A percentile compares a stretch with the other conserved stretches of the same genome.
Evolutionary conservation across 2,888 invertebrate genomes (phyloP).

Genomic region (Macaria liturata): DNA sequence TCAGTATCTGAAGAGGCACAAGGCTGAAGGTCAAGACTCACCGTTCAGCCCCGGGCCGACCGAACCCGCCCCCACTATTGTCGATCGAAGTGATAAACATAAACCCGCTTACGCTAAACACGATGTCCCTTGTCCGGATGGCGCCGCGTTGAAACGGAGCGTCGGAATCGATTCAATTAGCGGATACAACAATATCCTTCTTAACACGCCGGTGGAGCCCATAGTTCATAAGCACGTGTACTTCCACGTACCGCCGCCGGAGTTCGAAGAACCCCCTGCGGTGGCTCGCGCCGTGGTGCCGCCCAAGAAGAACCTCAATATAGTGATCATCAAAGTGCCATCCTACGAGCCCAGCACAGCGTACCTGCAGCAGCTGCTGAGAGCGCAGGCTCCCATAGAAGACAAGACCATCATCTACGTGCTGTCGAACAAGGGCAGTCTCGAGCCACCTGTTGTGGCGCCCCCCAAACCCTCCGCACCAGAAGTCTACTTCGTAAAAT

Average conservation of each 20-base stretch:
- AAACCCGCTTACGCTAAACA: slow-evolving; percentile 10
- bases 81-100: slow-evolving; percentile 10
- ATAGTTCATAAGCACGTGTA: slow-evolving; percentile 88
- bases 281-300: slow-evolving; percentile 62
- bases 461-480: slow-evolving; percentile 72
- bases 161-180: slow-evolving; percentile 7
- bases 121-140: slow-evolving; percentile 8
- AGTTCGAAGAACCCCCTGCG: slow-evolving; percentile 82
- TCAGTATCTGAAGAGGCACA: slow-evolving; percentile 41
- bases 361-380: slow-evolving; percentile 75
- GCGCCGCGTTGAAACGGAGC: slow-evolving; percentile 15
- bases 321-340: slow-evolving; percentile 90
- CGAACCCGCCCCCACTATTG: slow-evolving; percentile 10
- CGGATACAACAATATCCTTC: slow-evolving; percentile 13
- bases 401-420: slow-evolving; percentile 90
- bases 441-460: slow-evolving; percentile 58
- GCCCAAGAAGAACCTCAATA: slow-evolving; percentile 87
- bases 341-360: slow-evolving; percentile 79
- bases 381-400: slow-evolving; percentile 82
- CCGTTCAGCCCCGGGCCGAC: slow-evolving; percentile 26
- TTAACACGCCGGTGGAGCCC: slow-evolving; percentile 41
- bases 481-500: slow-evolving; percentile 90
- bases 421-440: slow-evolving; percentile 87
- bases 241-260: slow-evolving; percentile 89
- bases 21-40: slow-evolving; percentile 28